Evolutionary conservation across 2,797 vertebrate species (phyloP).

Genomic region (Sternotherus odoratus): DNA sequence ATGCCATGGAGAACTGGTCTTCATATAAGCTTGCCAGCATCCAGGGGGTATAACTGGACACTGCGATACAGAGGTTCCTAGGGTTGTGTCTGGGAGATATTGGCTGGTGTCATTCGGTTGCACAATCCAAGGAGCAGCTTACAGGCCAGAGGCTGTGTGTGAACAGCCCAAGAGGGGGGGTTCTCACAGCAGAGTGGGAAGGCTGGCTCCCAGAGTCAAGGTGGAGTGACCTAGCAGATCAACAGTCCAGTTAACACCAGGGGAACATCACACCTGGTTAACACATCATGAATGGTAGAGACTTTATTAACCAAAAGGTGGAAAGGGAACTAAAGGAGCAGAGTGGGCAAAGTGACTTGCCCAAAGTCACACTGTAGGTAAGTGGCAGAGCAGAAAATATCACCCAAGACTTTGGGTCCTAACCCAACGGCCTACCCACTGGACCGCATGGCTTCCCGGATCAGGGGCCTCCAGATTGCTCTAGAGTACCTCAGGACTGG

Average conservation of each 20-base stretch:
- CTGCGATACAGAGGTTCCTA: too few relatives aligned
- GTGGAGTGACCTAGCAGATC: too few relatives aligned
- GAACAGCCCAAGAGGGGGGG: too few relatives aligned
- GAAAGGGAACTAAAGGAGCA: background rate
- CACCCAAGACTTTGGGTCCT: background rate
- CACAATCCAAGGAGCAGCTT: too few relatives aligned
- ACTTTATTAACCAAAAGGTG: background rate
- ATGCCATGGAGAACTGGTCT: background rate
- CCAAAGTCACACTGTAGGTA: background rate
- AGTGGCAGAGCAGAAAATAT: background rate
- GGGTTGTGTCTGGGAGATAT: too few relatives aligned
- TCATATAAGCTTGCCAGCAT: too few relatives aligned
- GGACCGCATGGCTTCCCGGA: background rate
- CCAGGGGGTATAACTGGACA: too few relatives aligned
- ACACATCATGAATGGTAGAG: background rate
- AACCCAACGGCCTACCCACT: background rate
- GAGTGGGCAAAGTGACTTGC: background rate
- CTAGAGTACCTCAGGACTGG: slow-evolving; percentile 16
- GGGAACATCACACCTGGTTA: background rate
- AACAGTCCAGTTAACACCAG: too few relatives aligned
- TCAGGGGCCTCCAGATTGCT: background rate
- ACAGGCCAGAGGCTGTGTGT: too few relatives aligned
- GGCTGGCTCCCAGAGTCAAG: too few relatives aligned
- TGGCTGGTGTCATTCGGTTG: too few relatives aligned
- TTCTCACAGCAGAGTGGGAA: too few relatives aligned